Percentiles rank a stretch among this genome's conserved stretches.
Evolutionary conservation across 2,797 vertebrate species (phyloP).

Genomic region (Eurystomus glaucurus): DNA sequence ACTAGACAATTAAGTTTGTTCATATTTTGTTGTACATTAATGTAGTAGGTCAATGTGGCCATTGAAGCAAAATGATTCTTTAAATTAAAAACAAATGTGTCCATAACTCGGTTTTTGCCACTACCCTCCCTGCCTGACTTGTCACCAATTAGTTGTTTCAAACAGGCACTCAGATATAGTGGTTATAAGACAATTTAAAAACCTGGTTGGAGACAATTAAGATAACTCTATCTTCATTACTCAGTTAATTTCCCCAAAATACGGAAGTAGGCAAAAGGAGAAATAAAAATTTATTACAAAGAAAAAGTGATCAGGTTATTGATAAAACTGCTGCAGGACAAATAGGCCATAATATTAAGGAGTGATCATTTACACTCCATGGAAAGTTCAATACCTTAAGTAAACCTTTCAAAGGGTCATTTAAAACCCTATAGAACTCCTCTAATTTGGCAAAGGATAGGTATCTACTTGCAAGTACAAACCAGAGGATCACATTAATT

Average conservation of each 20-base stretch:
- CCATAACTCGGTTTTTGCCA: background rate
- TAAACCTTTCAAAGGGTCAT: background rate
- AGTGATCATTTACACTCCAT: background rate
- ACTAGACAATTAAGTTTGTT: background rate
- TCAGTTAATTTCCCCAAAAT: background rate
- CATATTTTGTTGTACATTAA: background rate
- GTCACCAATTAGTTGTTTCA: background rate
- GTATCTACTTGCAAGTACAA: background rate
- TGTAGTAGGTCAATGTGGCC: background rate
- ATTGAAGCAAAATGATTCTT: background rate
- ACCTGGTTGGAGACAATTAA: background rate
- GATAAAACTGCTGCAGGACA: background rate
- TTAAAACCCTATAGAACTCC: background rate
- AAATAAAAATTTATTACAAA: background rate
- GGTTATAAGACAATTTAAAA: background rate
- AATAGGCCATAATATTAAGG: background rate
- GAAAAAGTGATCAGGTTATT: background rate
- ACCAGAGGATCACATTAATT: background rate
- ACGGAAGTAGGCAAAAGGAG: background rate
- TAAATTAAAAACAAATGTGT: background rate
- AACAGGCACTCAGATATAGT: background rate
- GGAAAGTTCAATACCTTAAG: background rate
- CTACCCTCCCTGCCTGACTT: background rate
- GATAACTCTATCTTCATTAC: background rate
- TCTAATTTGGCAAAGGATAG: background rate